These are phyloP conservation scores for Sinonovacula constricta DNA, from an alignment of 1,140 invertebrate species.

Conservation along the genomic window DNA sequence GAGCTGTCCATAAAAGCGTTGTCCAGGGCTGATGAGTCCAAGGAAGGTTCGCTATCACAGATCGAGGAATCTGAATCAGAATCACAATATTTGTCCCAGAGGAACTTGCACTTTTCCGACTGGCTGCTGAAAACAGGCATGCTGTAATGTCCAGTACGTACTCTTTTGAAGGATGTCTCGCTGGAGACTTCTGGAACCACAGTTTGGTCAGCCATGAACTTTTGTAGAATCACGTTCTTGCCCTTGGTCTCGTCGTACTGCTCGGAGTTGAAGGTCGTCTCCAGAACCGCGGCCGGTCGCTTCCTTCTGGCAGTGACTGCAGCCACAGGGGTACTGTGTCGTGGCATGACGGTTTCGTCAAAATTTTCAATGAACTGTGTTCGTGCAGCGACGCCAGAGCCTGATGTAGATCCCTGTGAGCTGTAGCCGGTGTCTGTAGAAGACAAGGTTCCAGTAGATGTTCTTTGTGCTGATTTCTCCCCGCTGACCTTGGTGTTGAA, in stretches of 20 bases:
- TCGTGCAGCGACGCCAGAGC: neutral
- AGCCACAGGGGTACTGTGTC: constrained; percentile 30
- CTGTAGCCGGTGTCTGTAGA: constrained; percentile 44
- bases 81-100: constrained; percentile 21
- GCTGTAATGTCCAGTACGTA: constrained; percentile 16
- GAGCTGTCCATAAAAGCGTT: neutral
- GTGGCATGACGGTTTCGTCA: neutral
- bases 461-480: neutral
- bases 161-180: neutral
- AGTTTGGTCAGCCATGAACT: constrained; percentile 46
- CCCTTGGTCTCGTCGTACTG: constrained; percentile 13
- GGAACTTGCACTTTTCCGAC: constrained; percentile 28
- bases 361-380: neutral
- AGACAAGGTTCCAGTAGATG: constrained; percentile 25
- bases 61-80: constrained; percentile 8
- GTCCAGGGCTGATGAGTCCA: neutral
- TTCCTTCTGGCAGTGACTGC: neutral
- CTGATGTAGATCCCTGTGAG: neutral
- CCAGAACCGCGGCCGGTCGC: constrained; percentile 10
- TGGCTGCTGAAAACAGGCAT: constrained; percentile 24
- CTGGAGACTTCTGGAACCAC: neutral
- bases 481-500: constrained; percentile 7
- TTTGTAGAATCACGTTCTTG: constrained; percentile 34
- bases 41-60: constrained; percentile 9
- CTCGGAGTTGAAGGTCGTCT: constrained; percentile 12